These are phyloP conservation scores for Molothrus aeneus DNA, from an alignment of 2,797 vertebrate species.

Conservation along the genomic window DNA sequence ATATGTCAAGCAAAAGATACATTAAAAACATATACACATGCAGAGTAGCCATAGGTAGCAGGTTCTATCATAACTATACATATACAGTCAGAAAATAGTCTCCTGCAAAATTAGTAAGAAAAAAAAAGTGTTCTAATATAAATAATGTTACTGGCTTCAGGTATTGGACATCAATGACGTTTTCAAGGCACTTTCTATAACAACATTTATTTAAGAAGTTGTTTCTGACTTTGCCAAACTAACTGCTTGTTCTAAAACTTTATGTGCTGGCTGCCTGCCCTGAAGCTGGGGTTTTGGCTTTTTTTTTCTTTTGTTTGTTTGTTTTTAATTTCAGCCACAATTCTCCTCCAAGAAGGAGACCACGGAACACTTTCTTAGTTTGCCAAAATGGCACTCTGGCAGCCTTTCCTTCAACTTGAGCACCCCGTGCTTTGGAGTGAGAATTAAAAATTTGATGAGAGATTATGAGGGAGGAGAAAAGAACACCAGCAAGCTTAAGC, in stretches of 20 bases:
- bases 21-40: background rate
- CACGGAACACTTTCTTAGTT: background rate
- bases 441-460: conserved; percentile 4
- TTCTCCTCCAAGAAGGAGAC: background rate
- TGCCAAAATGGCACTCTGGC: conserved; percentile 7
- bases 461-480: background rate
- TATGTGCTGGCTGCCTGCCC: conserved; percentile 12
- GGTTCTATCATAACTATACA: background rate
- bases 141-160: conserved; percentile 5
- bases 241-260: conserved; percentile 37
- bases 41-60: background rate
- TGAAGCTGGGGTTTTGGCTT: background rate
- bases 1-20: background rate
- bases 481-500: background rate
- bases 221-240: conserved; percentile 27
- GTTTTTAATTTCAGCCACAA: conserved; percentile 36
- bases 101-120: background rate
- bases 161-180: background rate
- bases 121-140: background rate
- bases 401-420: background rate
- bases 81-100: background rate
- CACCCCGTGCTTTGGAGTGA: background rate
- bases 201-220: background rate
- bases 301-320: background rate
- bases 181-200: conserved; percentile 21